Base-by-base conservation (phyloP, 2,888 invertebrate species). In the Acronicta psi region DNA sequence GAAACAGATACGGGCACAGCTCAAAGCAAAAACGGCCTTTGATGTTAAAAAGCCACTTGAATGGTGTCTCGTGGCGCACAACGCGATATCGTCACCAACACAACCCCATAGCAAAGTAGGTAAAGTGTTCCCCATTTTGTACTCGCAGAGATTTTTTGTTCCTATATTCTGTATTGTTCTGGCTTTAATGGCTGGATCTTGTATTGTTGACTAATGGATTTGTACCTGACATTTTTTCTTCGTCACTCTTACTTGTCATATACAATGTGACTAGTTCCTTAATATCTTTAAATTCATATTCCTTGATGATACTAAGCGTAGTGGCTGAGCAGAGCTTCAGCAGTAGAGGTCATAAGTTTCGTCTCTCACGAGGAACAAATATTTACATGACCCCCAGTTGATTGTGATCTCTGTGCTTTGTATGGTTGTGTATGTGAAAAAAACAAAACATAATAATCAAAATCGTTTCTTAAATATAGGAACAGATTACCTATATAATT, bases 11-110 rank as follows among this genome's bases (percentile, higher is more conserved):
- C 57, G 59, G 59, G 56, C 51, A 45, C 29, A 25, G 70, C 79
- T 83, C 83, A 84, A 83, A 85, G 86, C 75, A 70, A 77, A 80
- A 78, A 74, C 76, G 65, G 71, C 75, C 86, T 89, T 90, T 90
- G 88, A 89, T 84, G 87, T 87, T 83, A 79, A 82, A 85, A 84
- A 84, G 86, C 85, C 87, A 84, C 88, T 89, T 86, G 84, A 83
- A 86, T 83, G 69, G 76, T 72, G 80, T 80, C 81, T 77, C 81
- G 78, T 76, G 59, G 67, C 67, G 60, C 75, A 87, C 83, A 86
- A 85, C 83, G 79, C 67, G 72, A 73, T 67, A 64, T 69, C 58
- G 56, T 55, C 38, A 60, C 45, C 63, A 46, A 59, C 73, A 65
- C 57, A 56, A 41, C 69, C 52, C 55, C 59, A 55, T 58, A 46